Conservation (phyloP, 2,113 vertebrate genomes). For the Oceanodroma tethys region DNA sequence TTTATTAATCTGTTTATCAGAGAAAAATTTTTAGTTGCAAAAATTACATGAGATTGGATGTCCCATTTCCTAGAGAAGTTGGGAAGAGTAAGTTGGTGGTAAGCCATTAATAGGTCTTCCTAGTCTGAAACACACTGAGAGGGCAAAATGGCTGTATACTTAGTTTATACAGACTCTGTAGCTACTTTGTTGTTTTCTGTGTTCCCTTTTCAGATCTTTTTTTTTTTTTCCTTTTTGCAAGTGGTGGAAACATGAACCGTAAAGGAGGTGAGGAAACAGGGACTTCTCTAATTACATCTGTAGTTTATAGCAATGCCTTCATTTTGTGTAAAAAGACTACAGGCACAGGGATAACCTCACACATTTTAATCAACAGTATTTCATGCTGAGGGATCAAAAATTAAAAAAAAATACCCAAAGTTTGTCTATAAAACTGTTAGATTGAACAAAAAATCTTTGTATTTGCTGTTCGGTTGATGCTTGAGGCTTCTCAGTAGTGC, state of each 20-base stretch:
- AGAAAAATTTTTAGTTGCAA: neutral
- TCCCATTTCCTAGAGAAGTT: neutral
- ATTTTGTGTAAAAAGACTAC: neutral
- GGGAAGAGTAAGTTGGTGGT: neutral
- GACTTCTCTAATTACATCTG: neutral
- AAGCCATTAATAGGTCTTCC: neutral
- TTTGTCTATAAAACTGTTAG: neutral
- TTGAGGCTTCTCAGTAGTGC: too few species aligned
- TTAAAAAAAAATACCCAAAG: neutral
- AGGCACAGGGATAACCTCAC: neutral
- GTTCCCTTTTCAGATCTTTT: neutral
- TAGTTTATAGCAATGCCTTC: neutral
- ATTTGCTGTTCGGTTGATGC: neutral
- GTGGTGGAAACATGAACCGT: neutral
- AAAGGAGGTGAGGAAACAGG: neutral
- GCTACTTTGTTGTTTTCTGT: neutral
- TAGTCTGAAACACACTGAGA: neutral
- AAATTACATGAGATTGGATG: neutral
- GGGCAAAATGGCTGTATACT: neutral
- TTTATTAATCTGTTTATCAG: neutral
- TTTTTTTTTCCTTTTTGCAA: neutral
- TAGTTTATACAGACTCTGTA: neutral
- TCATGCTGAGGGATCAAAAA: neutral
- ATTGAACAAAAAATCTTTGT: neutral
- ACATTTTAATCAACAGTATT: neutral